A percentile compares a stretch with the other conserved stretches of the same genome.
Conservation (phyloP, 2,797 vertebrate species). For the Lagocephalus sceleratus region DNA sequence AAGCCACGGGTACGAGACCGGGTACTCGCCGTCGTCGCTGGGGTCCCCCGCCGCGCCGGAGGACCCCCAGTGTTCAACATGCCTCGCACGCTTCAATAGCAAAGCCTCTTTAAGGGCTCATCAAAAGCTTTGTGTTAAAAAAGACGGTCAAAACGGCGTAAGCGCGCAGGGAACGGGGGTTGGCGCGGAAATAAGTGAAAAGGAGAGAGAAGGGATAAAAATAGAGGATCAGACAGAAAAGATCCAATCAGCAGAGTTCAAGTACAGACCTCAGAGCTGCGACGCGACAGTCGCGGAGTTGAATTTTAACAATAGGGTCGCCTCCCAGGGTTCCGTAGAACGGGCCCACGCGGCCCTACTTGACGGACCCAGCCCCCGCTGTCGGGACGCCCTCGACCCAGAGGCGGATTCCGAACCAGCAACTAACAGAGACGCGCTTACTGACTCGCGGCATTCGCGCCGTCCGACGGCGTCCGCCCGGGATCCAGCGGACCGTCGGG, state of each 20-base stretch:
- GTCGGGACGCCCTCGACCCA: slow-evolving; percentile 34
- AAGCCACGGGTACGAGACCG: slow-evolving; percentile 76
- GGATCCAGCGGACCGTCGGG: slow-evolving; percentile 11
- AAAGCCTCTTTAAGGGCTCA: slow-evolving; percentile 68
- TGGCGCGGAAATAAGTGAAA: slow-evolving; percentile 12
- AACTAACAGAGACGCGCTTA: not conserved
- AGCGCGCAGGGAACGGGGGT: not conserved
- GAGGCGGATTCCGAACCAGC: slow-evolving; percentile 10
- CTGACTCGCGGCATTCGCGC: not conserved
- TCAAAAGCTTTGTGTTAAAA: slow-evolving; percentile 66
- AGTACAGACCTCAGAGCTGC: slow-evolving; percentile 75
- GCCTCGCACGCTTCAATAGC: slow-evolving; percentile 66
- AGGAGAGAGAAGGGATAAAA: not conserved
- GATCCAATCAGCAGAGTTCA: slow-evolving; percentile 30
- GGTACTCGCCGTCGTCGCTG: slow-evolving; percentile 51
- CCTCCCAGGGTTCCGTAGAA: slow-evolving; percentile 39
- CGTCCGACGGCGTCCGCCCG: too few relatives aligned
- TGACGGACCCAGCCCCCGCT: slow-evolving; percentile 45
- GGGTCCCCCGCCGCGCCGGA: slow-evolving; percentile 34
- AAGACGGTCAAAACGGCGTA: slow-evolving; percentile 8
- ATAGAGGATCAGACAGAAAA: slow-evolving; percentile 16
- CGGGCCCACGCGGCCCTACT: slow-evolving; percentile 19
- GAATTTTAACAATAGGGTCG: slow-evolving; percentile 76
- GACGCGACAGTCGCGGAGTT: slow-evolving; percentile 71
- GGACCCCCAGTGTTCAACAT: slow-evolving; percentile 65